These are phyloP conservation scores for Acipenser ruthenus DNA, from an alignment of 2,797 vertebrate species.

Conservation along the genomic window DNA sequence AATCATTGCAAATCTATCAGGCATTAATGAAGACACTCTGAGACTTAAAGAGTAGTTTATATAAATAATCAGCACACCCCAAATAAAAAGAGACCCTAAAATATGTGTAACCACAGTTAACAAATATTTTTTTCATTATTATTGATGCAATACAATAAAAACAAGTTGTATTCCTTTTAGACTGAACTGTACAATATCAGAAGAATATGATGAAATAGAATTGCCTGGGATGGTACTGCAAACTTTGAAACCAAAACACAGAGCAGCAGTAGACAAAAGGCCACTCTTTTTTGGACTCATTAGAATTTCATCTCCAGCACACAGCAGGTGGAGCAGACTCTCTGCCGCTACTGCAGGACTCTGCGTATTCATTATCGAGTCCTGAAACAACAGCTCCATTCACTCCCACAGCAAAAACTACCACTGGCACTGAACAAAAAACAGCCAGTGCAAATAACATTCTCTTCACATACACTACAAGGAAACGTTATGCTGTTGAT, in stretches of 20 bases:
- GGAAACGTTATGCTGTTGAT: conserved; percentile 40
- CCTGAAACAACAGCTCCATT: conserved; percentile 55
- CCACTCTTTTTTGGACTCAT: conserved; percentile 3
- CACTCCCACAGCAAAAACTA: conserved; percentile 39
- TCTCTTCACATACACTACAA: conserved; percentile 44
- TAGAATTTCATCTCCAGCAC: conserved; percentile 35
- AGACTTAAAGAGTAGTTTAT: too few species aligned
- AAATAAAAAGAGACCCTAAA: too few species aligned
- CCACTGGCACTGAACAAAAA: conserved; percentile 7
- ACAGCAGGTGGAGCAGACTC: conserved; percentile 54
- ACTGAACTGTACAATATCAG: too few species aligned
- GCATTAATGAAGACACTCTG: too few species aligned
- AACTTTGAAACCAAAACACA: not conserved
- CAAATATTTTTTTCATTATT: too few species aligned
- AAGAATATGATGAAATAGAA: too few species aligned
- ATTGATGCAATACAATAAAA: too few species aligned
- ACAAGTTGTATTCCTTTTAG: too few species aligned
- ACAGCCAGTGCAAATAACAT: conserved; percentile 45
- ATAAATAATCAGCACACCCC: too few species aligned
- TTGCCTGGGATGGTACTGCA: not conserved
- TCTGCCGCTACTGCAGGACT: conserved; percentile 27
- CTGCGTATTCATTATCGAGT: conserved; percentile 39
- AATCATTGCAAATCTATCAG: too few species aligned
- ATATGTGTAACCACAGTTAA: too few species aligned
- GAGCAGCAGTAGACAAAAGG: not conserved